Evolutionary conservation across 2,888 invertebrate species (phyloP).

Genomic region (Pollenia griseotomentosa): DNA sequence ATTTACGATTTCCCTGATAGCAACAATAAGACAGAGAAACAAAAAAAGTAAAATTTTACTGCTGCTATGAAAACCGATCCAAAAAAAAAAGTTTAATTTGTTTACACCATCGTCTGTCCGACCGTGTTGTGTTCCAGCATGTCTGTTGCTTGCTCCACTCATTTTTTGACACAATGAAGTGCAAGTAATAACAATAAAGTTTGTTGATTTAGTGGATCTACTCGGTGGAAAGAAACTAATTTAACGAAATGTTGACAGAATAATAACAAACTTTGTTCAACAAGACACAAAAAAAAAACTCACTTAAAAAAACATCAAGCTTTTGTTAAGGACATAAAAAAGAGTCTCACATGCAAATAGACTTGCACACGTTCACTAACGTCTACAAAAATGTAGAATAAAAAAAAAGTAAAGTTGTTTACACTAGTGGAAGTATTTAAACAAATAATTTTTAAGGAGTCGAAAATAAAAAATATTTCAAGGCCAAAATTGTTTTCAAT

Average conservation of each 20-base stretch:
- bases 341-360: conserved; percentile 9
- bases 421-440: conserved; percentile 18
- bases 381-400: conserved; percentile 7
- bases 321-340: conserved; percentile 46
- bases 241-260: conserved; percentile 73
- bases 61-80: conserved; percentile 54
- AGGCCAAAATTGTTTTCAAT: conserved; percentile 43
- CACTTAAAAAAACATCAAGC: conserved; percentile 37
- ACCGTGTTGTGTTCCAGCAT: conserved; percentile 15
- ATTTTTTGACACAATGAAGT: conserved; percentile 73
- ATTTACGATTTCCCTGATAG: too few relatives aligned
- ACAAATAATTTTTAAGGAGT: conserved; percentile 45
- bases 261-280: conserved; percentile 69
- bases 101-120: conserved; percentile 44
- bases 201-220: conserved; percentile 73
- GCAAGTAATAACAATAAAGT: conserved; percentile 73
- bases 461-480: conserved; percentile 33
- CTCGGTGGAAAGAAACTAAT: conserved; percentile 73
- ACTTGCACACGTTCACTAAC: background rate
- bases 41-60: conserved; percentile 53
- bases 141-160: conserved; percentile 56
- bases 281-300: conserved; percentile 30
- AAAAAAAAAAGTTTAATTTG: conserved; percentile 68
- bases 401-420: conserved; percentile 7
- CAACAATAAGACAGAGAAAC: background rate